Base-by-base conservation (phyloP, 2,113 vertebrate genomes). In the Cacatua alba region DNA sequence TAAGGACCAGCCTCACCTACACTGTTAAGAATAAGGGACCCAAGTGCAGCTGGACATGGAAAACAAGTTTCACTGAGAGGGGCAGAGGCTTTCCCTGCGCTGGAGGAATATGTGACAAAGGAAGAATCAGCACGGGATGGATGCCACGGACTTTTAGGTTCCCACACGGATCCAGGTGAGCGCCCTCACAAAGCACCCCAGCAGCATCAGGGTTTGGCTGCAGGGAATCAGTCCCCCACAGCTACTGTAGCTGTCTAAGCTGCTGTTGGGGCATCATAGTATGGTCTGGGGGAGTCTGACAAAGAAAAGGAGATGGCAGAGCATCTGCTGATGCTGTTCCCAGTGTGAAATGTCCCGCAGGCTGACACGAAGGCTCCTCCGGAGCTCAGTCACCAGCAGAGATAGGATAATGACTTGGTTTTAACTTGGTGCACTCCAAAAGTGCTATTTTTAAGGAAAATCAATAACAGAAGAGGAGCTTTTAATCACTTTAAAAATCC, bases 401-500 rank as follows among this genome's bases (percentile, higher is more conserved):
- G 67, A 87, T 21, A 44, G 10, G 13, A 26, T 10, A 65, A 76
- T n/a, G 26, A 72, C 16, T 26, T 39, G 23, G 13, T 64, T 78
- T 62, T 57, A 68, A 69, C 26, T 67, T 69, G 11, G 79, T 65
- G 44, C 17, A 80, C 13, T 79, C 53, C 20, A 41, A 75, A 82
- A 64, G 49, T 92, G 29, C 26, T 74, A 87, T 69, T 70, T 69
- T 59, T 37, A 90, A 87, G 29, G 52, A 85, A 92, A 94, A 77
- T 76, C 57, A 72, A 0, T 35, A 72, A 52, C 48, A 91, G 52
- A 92, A 83, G 16, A 57, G 39, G 17, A 84, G 41, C 15, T 88
- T 86, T 94, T 82, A 82, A 74, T 79, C 44, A 43, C 39, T 74
- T 88, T 78, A 69, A 68, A 91, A 82, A 60, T 78, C 81, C 76